Conservation (phyloP, 53 echinoderm and acorn worm genomes). For the Echinarachnius parma region DNA sequence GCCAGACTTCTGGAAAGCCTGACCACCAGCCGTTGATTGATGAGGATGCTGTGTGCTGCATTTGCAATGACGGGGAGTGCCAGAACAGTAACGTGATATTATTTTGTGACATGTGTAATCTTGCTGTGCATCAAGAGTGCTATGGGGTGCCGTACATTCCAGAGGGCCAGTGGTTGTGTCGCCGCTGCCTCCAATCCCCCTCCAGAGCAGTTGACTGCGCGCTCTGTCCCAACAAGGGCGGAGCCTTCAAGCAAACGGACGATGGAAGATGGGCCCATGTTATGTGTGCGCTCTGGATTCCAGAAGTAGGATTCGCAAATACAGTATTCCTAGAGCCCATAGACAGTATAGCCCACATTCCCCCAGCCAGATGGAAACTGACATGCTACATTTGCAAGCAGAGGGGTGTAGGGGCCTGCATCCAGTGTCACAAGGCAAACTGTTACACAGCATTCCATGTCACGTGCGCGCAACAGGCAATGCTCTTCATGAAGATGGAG, state of each 20-base stretch:
- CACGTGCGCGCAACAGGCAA: conserved; percentile 97
- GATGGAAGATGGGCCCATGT: conserved; percentile 98
- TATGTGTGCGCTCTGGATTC: conserved; percentile 98
- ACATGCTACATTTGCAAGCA: conserved; percentile 99
- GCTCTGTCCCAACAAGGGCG: conserved; percentile 97
- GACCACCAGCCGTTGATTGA: conserved; percentile 88
- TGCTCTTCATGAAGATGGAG: conserved; percentile 99
- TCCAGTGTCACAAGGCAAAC: conserved; percentile 99
- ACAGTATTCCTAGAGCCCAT: conserved; percentile 99
- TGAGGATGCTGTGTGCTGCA: conserved; percentile 98
- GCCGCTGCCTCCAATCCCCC: conserved; percentile 96
- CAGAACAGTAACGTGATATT: conserved; percentile 98
- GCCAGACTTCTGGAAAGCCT: conserved; percentile 84
- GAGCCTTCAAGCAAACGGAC: conserved; percentile 97
- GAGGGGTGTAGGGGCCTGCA: conserved; percentile 94
- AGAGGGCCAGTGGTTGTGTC: conserved; percentile 98
- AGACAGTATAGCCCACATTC: conserved; percentile 96
- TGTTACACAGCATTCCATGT: conserved; percentile 99
- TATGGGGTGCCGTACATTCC: conserved; percentile 99
- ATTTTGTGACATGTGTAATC: conserved; percentile 99
- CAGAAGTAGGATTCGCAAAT: conserved; percentile 98
- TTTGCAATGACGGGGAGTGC: conserved; percentile 96
- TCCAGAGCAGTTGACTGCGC: conserved; percentile 97
- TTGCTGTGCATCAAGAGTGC: conserved; percentile 98
- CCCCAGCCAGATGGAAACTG: conserved; percentile 96